Conservation (phyloP, 2,797 vertebrate genomes). For the Oreortyx pictus region DNA sequence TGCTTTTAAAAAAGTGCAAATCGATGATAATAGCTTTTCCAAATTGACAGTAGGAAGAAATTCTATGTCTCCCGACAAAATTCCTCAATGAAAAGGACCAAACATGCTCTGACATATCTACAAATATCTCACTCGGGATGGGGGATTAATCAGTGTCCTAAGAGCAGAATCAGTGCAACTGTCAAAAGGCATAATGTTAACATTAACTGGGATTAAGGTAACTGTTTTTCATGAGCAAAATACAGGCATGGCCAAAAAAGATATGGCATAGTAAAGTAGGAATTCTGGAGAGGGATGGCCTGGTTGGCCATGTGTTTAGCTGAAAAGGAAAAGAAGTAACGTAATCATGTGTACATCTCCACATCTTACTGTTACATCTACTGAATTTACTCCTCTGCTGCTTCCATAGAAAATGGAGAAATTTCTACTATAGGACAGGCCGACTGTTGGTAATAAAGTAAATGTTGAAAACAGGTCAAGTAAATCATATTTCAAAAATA, state of each 20-base stretch:
- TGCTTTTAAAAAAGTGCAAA: background rate
- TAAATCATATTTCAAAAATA: too few relatives aligned
- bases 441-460: background rate
- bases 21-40: background rate
- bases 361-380: background rate
- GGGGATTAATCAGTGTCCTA: background rate
- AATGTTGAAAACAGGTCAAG: too few relatives aligned
- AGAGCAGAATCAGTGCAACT: background rate
- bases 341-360: background rate
- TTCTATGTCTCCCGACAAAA: background rate
- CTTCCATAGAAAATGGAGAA: background rate
- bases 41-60: background rate
- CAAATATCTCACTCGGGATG: fast-evolving
- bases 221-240: background rate
- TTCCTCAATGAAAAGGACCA: background rate
- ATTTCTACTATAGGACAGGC: background rate
- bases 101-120: background rate
- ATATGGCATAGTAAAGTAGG: fast-evolving
- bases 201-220: background rate
- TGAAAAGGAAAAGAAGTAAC: background rate
- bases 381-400: background rate
- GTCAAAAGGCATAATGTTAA: background rate
- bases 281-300: background rate
- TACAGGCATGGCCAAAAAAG: background rate
- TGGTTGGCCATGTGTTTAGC: background rate